Percentiles rank a stretch among this genome's conserved stretches.
Evolutionary conservation across 1,140 invertebrate genomes (phyloP).

Genomic region (Asobara japonica): DNA sequence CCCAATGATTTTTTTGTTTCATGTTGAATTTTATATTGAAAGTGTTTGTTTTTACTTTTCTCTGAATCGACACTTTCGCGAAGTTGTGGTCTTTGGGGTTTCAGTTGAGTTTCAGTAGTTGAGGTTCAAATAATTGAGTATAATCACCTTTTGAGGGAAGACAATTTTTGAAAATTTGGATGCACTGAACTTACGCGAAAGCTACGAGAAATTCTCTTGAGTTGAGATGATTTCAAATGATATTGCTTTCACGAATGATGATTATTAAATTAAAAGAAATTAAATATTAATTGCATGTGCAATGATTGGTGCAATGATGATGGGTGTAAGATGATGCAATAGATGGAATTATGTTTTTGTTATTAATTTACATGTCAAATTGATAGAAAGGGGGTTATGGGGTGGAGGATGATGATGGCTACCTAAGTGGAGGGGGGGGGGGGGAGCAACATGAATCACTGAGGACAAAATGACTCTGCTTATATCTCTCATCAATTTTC

Average conservation of each 20-base stretch:
- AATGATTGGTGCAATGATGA: constrained; percentile 36
- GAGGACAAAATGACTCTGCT: constrained; percentile 2
- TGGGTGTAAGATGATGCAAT: constrained; percentile 35
- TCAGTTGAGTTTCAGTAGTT: background rate
- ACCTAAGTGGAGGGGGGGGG: constrained; percentile 22
- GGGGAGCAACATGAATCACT: constrained; percentile 21
- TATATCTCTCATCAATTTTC: background rate
- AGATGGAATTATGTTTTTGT: constrained; percentile 18
- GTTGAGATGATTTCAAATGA: background rate
- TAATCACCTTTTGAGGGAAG: background rate
- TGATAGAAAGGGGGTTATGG: background rate
- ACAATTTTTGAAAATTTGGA: background rate
- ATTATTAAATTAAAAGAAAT: constrained; percentile 13
- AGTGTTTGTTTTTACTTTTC: background rate
- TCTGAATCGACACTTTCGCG: background rate
- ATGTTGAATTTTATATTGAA: background rate
- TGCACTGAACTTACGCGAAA: background rate
- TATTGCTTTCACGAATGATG: background rate
- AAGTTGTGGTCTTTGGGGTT: background rate
- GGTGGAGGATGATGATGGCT: background rate
- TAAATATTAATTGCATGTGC: constrained; percentile 20
- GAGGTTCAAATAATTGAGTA: background rate
- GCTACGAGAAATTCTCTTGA: background rate
- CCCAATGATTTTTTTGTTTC: constrained; percentile 21
- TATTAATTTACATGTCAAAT: constrained; percentile 19